Percentiles rank a stretch among this genome's conserved stretches.
phyloP scores from a whole-genome alignment of 2,888 invertebrate species.

The Melolontha melolontha region DNA sequence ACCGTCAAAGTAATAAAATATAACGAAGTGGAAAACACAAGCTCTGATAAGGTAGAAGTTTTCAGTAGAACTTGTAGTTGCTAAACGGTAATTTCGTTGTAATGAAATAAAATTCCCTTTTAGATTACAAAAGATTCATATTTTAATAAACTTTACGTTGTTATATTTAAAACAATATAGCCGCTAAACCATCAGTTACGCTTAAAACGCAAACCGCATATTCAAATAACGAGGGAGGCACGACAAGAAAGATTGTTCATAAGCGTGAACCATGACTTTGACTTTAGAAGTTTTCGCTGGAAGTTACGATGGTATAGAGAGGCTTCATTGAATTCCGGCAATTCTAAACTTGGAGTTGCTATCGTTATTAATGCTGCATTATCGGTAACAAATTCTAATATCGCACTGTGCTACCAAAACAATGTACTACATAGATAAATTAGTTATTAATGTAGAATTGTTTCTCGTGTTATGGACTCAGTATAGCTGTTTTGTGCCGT shows the following conservation, averaged over 20 bases:
- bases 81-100: conserved; percentile 24
- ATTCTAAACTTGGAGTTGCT: conserved; percentile 44
- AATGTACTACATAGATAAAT: conserved; percentile 24
- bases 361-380: conserved; percentile 43
- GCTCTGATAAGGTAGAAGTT: conserved; percentile 5
- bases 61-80: background rate
- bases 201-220: conserved; percentile 41
- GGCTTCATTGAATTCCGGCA: conserved; percentile 45
- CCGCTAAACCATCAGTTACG: conserved; percentile 28
- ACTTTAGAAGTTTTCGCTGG: conserved; percentile 43
- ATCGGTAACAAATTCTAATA: conserved; percentile 43
- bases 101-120: conserved; percentile 7
- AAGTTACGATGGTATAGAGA: conserved; percentile 42
- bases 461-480: conserved; percentile 5
- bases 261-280: conserved; percentile 46
- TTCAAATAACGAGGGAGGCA: conserved; percentile 32
- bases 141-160: conserved; percentile 14
- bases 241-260: conserved; percentile 43
- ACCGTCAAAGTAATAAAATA: conserved; percentile 16
- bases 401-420: conserved; percentile 25
- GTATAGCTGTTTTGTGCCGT: conserved; percentile 2
- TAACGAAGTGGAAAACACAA: conserved; percentile 25
- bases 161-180: conserved; percentile 35
- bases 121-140: conserved; percentile 11
- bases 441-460: conserved; percentile 4